Evolutionary conservation across 2,888 invertebrate genomes (phyloP).

Genomic region (Alentia gelatinosa): DNA sequence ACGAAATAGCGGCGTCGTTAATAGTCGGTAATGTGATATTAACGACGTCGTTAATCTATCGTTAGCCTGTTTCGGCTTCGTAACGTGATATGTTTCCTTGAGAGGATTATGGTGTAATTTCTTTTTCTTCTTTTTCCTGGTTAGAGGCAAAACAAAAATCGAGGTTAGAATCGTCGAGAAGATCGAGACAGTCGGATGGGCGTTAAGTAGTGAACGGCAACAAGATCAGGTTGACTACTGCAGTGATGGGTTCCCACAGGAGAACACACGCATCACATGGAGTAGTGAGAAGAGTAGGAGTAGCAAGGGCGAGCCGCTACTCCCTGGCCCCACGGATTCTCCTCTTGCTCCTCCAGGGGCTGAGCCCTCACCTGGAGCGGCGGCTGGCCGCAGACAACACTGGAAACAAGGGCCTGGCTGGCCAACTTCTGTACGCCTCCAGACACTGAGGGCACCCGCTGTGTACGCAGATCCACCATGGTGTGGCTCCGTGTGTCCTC

Average conservation of each 20-base stretch:
- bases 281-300: neutral
- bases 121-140: no score
- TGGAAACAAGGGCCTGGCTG: no score
- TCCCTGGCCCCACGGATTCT: neutral
- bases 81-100: conserved; percentile 20
- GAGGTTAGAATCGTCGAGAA: conserved; percentile 19
- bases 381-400: no score
- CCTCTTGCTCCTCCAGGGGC: no score
- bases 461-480: no score
- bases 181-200: neutral
- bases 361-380: no score
- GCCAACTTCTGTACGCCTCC: no score
- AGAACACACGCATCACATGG: neutral
- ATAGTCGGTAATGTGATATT: neutral
- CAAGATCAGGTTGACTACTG: neutral
- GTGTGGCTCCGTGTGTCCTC: no score
- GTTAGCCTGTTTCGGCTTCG: neutral
- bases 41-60: neutral
- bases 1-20: neutral
- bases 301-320: no score
- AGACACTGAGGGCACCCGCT: no score
- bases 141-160: no score
- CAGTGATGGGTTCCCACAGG: neutral
- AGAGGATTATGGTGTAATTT: neutral
- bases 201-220: neutral